Evolutionary conservation across 2,797 vertebrate genomes (phyloP).

Genomic region (Urocyon cinereoargenteus): DNA sequence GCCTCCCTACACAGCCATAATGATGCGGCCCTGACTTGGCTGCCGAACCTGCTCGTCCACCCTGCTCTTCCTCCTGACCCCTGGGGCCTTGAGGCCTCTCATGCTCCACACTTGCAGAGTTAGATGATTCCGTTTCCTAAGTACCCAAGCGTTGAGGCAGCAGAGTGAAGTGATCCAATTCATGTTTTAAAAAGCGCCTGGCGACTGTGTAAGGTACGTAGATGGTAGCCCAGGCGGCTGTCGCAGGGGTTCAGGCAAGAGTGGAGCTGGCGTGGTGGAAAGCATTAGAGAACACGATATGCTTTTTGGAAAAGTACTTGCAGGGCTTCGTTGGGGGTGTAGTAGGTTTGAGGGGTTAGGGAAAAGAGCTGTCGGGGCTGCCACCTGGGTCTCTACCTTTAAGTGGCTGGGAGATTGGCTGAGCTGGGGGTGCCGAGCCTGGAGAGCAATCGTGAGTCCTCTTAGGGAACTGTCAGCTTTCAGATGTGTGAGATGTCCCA

Average conservation of each 20-base stretch:
- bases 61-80: neutral
- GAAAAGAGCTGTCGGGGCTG: neutral
- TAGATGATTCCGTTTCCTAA: too few relatives aligned
- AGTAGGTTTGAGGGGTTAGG: neutral
- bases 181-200: neutral
- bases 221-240: neutral
- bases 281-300: accelerated
- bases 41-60: neutral
- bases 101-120: neutral
- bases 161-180: neutral
- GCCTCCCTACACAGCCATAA: neutral
- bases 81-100: neutral
- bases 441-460: neutral
- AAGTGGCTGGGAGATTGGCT: neutral
- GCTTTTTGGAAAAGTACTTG: too few relatives aligned
- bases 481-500: neutral
- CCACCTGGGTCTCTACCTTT: too few relatives aligned
- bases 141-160: neutral
- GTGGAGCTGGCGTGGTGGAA: neutral
- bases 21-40: neutral
- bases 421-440: neutral
- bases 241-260: neutral
- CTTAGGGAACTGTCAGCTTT: neutral
- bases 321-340: accelerated
- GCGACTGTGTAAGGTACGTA: neutral